Conservation (phyloP, 1,140 invertebrate species). For the Anoplophora glabripennis region DNA sequence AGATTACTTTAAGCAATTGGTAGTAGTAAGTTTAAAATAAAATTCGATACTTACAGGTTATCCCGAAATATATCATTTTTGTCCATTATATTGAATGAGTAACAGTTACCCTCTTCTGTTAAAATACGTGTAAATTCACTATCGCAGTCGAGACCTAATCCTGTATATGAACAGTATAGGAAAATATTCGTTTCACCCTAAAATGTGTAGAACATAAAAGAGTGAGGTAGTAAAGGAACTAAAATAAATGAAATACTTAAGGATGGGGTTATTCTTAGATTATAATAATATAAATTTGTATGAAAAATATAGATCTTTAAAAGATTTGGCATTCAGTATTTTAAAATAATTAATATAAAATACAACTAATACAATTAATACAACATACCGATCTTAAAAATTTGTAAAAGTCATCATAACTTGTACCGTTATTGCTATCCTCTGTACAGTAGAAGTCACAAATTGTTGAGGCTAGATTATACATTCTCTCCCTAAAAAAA, state of each 20-base stretch:
- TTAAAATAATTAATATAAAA: too few relatives aligned
- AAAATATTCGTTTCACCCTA: constrained; percentile 23
- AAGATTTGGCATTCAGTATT: too few relatives aligned
- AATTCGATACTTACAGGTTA: constrained; percentile 48
- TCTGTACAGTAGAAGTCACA: constrained; percentile 50
- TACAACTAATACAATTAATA: too few relatives aligned
- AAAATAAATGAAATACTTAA: too few relatives aligned
- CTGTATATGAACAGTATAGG: constrained; percentile 25
- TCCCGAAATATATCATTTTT: constrained; percentile 55
- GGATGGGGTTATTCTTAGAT: too few relatives aligned
- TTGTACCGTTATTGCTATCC: constrained; percentile 38
- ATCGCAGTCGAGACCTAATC: constrained; percentile 43
- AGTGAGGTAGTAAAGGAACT: too few relatives aligned
- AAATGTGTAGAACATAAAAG: neutral
- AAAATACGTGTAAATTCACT: constrained; percentile 58
- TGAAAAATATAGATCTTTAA: too few relatives aligned
- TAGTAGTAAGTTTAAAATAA: too few relatives aligned
- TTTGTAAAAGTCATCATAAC: constrained; percentile 21
- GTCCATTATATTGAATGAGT: constrained; percentile 62
- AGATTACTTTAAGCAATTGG: too few relatives aligned
- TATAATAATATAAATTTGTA: too few relatives aligned
- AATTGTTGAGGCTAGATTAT: too few relatives aligned
- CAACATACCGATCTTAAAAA: constrained; percentile 21
- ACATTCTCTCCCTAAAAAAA: too few relatives aligned
- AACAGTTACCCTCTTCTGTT: constrained; percentile 66